Conservation (phyloP, 30 jellyfish, hydroid and myxozoan species). For the Clytia hemisphaerica region DNA sequence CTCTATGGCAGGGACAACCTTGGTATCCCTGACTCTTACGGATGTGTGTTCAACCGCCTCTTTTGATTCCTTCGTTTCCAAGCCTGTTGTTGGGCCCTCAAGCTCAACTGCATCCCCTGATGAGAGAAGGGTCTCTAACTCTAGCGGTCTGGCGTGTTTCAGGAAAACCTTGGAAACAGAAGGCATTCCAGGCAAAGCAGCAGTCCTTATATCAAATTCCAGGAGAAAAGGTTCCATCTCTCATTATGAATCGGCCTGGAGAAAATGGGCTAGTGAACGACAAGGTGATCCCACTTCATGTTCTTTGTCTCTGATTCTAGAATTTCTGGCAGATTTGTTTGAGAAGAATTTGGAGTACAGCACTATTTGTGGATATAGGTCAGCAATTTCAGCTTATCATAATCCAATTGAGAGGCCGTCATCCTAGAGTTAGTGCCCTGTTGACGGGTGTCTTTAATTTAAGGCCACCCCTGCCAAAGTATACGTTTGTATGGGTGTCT, state of each 20-base stretch:
- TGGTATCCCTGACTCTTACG: slow-evolving; percentile 27
- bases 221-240: slow-evolving; percentile 13
- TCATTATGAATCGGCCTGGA: slow-evolving; percentile 41
- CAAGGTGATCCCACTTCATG: slow-evolving; percentile 31
- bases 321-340: slow-evolving; percentile 20
- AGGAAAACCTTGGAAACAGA: slow-evolving; percentile 2
- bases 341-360: slow-evolving; percentile 7
- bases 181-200: slow-evolving; percentile 27
- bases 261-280: slow-evolving; percentile 8
- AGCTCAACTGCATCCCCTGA: slow-evolving; percentile 18
- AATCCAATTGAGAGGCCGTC: slow-evolving; percentile 11
- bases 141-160: slow-evolving; percentile 43
- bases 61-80: background rate
- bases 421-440: slow-evolving; percentile 12
- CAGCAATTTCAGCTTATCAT: slow-evolving; percentile 18
- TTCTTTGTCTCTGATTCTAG: too few relatives aligned
- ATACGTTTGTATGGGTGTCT: too few relatives aligned
- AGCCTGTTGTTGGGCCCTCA: slow-evolving; percentile 21
- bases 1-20: slow-evolving; percentile 21
- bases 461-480: slow-evolving; percentile 32
- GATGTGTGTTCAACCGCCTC: slow-evolving; percentile 15
- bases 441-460: slow-evolving; percentile 22
- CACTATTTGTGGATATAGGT: slow-evolving; percentile 10
- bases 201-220: slow-evolving; percentile 22
- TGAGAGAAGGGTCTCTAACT: slow-evolving; percentile 1